Percentiles rank a stretch among this genome's conserved stretches.
phyloP scores from a whole-genome alignment of 2,888 invertebrate species.

The Onchidella celtica region DNA sequence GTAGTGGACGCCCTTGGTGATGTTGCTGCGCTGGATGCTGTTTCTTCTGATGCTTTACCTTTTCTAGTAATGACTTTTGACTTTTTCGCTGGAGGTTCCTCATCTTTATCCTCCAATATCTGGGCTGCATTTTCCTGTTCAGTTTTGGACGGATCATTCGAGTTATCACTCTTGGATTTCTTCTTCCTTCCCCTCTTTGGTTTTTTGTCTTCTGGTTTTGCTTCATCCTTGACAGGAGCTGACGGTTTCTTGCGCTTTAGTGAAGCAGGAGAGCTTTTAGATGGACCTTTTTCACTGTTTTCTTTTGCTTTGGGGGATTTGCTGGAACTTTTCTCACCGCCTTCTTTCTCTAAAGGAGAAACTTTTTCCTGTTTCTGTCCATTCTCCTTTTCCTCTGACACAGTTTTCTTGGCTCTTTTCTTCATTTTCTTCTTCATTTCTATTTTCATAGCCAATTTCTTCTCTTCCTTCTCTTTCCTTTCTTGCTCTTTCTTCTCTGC shows the following conservation, averaged over 20 bases:
- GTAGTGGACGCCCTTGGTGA: neutral
- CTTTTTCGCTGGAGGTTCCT: conserved; percentile 1
- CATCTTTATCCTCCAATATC: neutral
- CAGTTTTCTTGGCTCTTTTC: conserved; percentile 46
- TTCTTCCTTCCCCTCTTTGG: conserved; percentile 4
- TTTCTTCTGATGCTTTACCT: neutral
- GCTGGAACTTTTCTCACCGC: conserved; percentile 27
- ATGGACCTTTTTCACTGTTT: conserved; percentile 34
- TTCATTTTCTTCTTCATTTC: conserved; percentile 44
- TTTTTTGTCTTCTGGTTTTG: neutral
- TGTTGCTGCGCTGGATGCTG: neutral
- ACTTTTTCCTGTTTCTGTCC: conserved; percentile 20
- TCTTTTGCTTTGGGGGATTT: neutral
- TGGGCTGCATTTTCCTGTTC: neutral
- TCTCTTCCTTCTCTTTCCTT: conserved; percentile 48
- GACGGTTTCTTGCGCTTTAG: conserved; percentile 28
- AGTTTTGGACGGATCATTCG: neutral
- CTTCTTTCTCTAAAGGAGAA: conserved; percentile 29
- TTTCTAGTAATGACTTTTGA: too few species aligned
- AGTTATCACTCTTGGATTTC: neutral
- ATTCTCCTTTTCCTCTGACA: conserved; percentile 33
- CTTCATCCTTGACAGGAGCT: conserved; percentile 3
- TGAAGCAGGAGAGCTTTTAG: neutral
- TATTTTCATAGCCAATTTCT: conserved; percentile 45
- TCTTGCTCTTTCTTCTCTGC: conserved; percentile 42